Percentiles rank a stretch among this genome's conserved stretches.
Conservation (phyloP, 2,113 vertebrate species). For the Semnopithecus entellus region DNA sequence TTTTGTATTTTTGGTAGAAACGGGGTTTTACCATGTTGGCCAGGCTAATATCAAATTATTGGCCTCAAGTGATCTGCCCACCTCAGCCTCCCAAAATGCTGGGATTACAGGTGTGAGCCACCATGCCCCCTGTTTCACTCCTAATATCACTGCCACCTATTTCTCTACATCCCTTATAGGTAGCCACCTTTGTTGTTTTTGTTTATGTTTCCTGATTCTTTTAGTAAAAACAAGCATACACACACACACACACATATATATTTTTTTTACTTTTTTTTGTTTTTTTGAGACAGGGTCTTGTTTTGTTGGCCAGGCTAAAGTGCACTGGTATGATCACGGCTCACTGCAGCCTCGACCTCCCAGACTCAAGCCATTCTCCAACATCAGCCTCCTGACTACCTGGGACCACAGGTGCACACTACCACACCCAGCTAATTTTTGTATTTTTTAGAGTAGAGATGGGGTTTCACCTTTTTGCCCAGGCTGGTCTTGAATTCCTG, state of each 20-base stretch:
- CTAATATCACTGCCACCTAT: not conserved
- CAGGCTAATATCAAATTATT: not conserved
- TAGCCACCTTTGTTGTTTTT: not conserved
- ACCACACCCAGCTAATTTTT: too few relatives aligned
- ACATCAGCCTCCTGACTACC: too few relatives aligned
- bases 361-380: too few relatives aligned
- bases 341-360: too few relatives aligned
- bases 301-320: too few relatives aligned
- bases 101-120: not conserved
- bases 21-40: not conserved
- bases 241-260: rapidly evolving
- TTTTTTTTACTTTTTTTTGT: too few relatives aligned
- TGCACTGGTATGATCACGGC: too few relatives aligned
- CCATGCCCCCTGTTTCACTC: not conserved
- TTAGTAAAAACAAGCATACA: not conserved
- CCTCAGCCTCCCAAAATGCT: not conserved
- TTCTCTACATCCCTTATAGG: not conserved
- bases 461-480: too few relatives aligned
- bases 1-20: not conserved
- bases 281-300: too few relatives aligned
- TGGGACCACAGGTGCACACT: too few relatives aligned
- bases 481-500: too few relatives aligned
- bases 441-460: too few relatives aligned
- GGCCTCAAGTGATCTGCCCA: not conserved
- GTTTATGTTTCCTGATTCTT: not conserved